Base-by-base conservation (phyloP, 1,140 invertebrate genomes). In the Diabrotica virgifera region DNA sequence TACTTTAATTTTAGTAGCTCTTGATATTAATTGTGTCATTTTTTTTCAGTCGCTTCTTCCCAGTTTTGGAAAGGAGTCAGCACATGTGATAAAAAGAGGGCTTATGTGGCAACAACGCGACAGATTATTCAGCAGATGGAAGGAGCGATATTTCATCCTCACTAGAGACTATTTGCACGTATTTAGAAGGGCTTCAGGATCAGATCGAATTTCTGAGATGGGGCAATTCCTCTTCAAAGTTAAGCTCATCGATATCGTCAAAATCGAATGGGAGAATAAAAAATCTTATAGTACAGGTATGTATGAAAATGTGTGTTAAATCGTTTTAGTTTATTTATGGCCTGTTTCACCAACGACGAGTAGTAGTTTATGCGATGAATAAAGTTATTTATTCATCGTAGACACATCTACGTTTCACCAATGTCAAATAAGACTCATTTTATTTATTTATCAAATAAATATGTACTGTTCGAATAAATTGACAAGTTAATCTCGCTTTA, bases 171-270 rank as follows among this genome's bases (percentile, higher is more conserved):
- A 89, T 74, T 79, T 89, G 59, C 85, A 88, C 69, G 89, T 87
- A 77, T 89, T 89, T 75, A 83, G 88, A 70, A 81, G 86, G 72
- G 84, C 85, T 37, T 84, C 85, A 5, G 83, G 83, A 54, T 76
- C 81, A 36, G 83, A 87, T 70, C 80, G 85, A 59, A 85, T 87
- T 63, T 88, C 87, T 5, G 86, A 88, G 72, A 89, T 89, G 87
- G 87, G 87, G 59, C 85, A 86, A 71, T 89, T 89, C 75, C 82
- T 89, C 61, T 88, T 87, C 78, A 89, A 89, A 82, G 85, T 88
- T 56, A 86, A 87, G 76, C 75, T 89, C 65, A 85, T 86, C 50
- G 86, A 87, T 72, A 82, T 89, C 50, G 86, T 87, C 70, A 82
- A 81, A 70, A 84, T 88, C 52, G 85, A 86, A 76, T 88, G 86